phyloP scores from a whole-genome alignment of 2,797 vertebrate species.

The Phoebastria nigripes region DNA sequence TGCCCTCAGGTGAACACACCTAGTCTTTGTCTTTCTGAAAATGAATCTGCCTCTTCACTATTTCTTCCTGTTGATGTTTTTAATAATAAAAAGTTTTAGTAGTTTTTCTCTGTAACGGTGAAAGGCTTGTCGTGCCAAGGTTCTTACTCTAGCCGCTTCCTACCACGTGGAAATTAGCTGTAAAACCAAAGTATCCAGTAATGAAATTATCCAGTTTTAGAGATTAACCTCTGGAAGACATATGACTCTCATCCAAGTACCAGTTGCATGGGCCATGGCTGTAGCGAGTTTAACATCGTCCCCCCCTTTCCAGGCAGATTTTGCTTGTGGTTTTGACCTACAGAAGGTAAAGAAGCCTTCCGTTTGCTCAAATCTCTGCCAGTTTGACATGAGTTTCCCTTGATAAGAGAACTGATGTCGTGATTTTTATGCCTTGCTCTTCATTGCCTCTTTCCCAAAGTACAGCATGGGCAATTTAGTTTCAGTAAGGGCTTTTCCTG shows the following conservation, averaged over 20 bases:
- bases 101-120: background rate
- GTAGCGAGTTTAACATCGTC: background rate
- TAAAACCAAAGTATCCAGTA: background rate
- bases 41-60: background rate
- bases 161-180: background rate
- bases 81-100: background rate
- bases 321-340: background rate
- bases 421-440: background rate
- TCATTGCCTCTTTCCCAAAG: background rate
- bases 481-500: background rate
- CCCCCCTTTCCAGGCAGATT: background rate
- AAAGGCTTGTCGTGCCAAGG: background rate
- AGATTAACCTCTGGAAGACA: background rate
- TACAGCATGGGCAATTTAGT: background rate
- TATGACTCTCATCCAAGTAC: background rate
- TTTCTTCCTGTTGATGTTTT: background rate
- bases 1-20: background rate
- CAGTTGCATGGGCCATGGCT: background rate
- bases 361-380: background rate
- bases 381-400: background rate
- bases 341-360: background rate
- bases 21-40: background rate
- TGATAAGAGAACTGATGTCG: background rate
- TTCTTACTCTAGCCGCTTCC: background rate
- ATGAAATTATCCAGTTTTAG: background rate